Evolutionary conservation across 1,140 invertebrate species (phyloP).

Genomic region (Oncopodura yosiiana): DNA sequence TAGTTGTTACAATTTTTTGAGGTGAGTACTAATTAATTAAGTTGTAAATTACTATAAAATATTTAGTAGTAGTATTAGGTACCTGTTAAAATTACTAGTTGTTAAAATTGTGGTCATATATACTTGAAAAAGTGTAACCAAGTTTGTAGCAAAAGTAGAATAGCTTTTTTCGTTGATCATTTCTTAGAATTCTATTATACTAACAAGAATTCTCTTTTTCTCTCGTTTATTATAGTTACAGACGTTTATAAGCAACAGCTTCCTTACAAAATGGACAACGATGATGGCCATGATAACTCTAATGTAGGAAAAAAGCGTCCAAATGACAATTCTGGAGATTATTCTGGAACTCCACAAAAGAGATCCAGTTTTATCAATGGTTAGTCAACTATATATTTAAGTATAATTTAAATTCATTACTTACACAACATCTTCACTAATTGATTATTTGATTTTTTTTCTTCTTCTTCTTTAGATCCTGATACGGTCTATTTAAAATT

Average conservation of each 20-base stretch:
- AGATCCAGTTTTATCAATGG: slow-evolving; percentile 32
- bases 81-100: background rate
- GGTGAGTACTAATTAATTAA: too few relatives aligned
- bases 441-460: background rate
- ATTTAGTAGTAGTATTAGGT: too few relatives aligned
- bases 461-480: slow-evolving; percentile 19
- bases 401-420: background rate
- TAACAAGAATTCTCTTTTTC: too few relatives aligned
- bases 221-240: too few relatives aligned
- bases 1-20: too few relatives aligned
- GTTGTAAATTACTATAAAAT: too few relatives aligned
- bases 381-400: background rate
- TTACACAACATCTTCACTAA: background rate
- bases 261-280: slow-evolving; percentile 14
- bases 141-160: background rate
- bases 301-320: slow-evolving; percentile 26
- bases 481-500: slow-evolving; percentile 35
- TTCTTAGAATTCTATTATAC: too few relatives aligned
- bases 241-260: too few relatives aligned
- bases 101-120: too few relatives aligned
- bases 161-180: too few relatives aligned
- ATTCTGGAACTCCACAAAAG: slow-evolving; percentile 32
- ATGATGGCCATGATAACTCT: slow-evolving; percentile 20
- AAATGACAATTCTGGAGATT: slow-evolving; percentile 26
- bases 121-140: too few relatives aligned